These are phyloP conservation scores for Petaurus breviceps DNA, from an alignment of 2,113 vertebrate genomes.

Conservation along the genomic window DNA sequence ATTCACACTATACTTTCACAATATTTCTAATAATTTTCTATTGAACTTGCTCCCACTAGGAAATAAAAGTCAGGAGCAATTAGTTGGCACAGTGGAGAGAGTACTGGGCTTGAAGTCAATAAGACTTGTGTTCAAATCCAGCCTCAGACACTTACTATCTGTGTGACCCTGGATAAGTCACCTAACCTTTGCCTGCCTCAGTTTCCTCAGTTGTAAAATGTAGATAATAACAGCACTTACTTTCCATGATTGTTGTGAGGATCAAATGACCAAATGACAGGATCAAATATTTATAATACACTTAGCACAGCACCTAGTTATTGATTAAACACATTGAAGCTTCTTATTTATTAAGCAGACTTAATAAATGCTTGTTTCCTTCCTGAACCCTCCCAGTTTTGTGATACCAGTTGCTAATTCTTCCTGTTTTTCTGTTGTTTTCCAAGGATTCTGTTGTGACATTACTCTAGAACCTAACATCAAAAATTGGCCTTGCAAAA, in stretches of 20 bases:
- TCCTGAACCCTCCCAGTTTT: not conserved
- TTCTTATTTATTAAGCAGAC: not conserved
- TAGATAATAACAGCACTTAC: not conserved
- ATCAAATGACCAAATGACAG: not conserved
- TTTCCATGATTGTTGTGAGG: not conserved
- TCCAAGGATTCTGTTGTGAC: conserved; percentile 1
- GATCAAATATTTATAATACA: not conserved
- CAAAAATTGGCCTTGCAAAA: not conserved
- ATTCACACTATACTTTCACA: not conserved
- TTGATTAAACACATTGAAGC: no score
- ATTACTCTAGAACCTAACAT: not conserved
- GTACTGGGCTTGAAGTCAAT: not conserved
- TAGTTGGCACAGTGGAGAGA: not conserved
- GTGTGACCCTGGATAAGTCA: not conserved
- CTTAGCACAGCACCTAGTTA: not conserved
- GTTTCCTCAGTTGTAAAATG: not conserved
- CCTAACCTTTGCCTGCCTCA: not conserved
- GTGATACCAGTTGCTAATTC: not conserved
- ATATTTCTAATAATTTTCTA: not conserved
- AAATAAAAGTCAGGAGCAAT: not conserved
- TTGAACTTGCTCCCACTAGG: not conserved
- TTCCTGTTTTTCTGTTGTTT: not conserved
- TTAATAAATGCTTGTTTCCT: not conserved
- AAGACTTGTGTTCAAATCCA: not conserved
- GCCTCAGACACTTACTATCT: no score